phyloP scores from a whole-genome alignment of 2,797 vertebrate species.

The Acanthurus tractus region DNA sequence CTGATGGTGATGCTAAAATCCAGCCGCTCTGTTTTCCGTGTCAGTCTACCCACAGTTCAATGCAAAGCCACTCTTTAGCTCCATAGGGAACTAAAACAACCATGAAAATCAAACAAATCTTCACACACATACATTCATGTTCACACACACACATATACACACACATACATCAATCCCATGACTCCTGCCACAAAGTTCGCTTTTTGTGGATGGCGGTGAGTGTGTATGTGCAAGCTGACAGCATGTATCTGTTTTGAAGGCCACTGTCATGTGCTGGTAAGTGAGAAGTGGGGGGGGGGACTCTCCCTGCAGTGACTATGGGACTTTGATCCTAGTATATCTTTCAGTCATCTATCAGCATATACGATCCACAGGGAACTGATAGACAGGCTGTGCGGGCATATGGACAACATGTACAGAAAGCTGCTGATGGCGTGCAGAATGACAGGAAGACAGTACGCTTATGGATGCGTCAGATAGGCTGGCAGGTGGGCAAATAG shows the following conservation, averaged over 20 bases:
- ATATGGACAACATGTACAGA: conserved; percentile 23
- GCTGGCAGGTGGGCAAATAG: conserved; percentile 63
- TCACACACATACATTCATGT: conserved; percentile 8
- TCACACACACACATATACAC: conserved; percentile 19
- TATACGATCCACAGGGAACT: conserved; percentile 49
- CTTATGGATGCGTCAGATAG: conserved; percentile 18
- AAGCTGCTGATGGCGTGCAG: conserved; percentile 28
- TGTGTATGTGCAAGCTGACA: conserved; percentile 42
- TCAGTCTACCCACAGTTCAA: conserved; percentile 2
- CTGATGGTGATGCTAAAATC: conserved; percentile 7
- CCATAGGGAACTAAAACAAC: conserved; percentile 6
- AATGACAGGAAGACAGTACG: conserved; percentile 47
- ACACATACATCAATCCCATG: conserved; percentile 12
- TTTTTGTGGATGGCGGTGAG: background rate
- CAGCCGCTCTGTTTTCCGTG: conserved; percentile 4
- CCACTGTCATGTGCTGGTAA: conserved; percentile 52
- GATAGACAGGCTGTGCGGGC: conserved; percentile 22
- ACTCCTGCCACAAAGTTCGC: conserved; percentile 8
- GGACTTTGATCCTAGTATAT: conserved; percentile 64
- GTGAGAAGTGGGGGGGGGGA: conserved; percentile 6
- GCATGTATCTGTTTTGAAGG: conserved; percentile 61
- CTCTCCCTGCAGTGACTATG: conserved; percentile 40
- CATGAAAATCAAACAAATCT: conserved; percentile 37
- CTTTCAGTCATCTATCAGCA: conserved; percentile 57
- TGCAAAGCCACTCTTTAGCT: conserved; percentile 31